Base-by-base conservation (phyloP, 1,140 invertebrate species). In the Prorops nasuta region DNA sequence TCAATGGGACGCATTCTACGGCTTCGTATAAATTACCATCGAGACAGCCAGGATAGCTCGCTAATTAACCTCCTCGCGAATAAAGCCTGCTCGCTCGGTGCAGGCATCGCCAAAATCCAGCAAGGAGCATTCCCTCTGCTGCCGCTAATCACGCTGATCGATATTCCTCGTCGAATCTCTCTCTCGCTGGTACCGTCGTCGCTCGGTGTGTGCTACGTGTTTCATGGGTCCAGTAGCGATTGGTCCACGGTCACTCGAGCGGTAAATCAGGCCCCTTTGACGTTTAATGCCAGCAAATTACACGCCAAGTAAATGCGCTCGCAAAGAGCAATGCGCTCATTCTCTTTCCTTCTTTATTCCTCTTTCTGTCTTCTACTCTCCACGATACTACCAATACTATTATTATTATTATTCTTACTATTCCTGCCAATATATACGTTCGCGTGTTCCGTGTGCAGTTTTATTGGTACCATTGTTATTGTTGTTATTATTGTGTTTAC, bases 251-350 rank as follows among this genome's bases (percentile, higher is more conserved):
- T 67, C 60, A 52, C 60, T 63, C 61, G 62, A 60, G 64, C 65
- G 67, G 67, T 75, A 76, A 75, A 77, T 77, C 72, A 75, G 68
- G 48, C 63, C 61, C 60, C 58, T 58, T 58, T 68, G 72, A 74
- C 71, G 65, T 74, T 75, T 71, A 74, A 73, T 71, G 55, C 69
- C 69, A 60, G 70, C 72, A 74, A 73, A 75, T 75, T 76, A 73
- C 69, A 71, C 69, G 72, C 65, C 64, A 71, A 76, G 74, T 72
- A 73, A 75, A 75, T 74, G 68, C 60, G 46, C 54, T 44, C 24
- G n/a, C n/a, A n/a, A 63, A 52, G 57, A 55, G 52, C 58, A 45
- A 49, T 28, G 24, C 4, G 24, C 24, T 28, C 24, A 10, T 6
- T 42, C 31, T 34, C 20, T 44, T 14, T 32, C 35, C 10, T 28